Conservation (phyloP, 2,797 vertebrate genomes). For the Odontamblyopus lacepedii region DNA sequence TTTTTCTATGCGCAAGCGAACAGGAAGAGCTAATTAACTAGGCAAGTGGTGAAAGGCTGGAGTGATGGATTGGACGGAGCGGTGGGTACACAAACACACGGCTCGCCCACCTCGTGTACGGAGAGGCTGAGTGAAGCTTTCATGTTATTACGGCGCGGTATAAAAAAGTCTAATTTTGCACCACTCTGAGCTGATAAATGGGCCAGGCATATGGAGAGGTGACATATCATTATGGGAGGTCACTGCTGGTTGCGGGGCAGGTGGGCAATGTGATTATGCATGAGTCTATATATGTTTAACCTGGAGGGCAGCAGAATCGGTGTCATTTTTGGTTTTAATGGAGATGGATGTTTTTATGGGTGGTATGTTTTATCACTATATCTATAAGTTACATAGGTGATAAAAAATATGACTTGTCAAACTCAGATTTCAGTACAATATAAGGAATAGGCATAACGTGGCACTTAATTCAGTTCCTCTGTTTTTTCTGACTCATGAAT, state of each 20-base stretch:
- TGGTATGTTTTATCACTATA: background rate
- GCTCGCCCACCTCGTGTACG: constrained; percentile 25
- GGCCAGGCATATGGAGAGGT: constrained; percentile 32
- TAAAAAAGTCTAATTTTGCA: constrained; percentile 19
- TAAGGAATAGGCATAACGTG: no score
- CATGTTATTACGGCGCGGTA: constrained; percentile 32
- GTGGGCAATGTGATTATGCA: constrained; percentile 44
- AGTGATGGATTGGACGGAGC: constrained; percentile 72
- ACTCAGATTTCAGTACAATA: no score
- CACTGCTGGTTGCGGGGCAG: constrained; percentile 42
- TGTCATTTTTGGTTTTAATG: constrained; percentile 39
- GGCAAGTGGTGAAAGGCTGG: constrained; percentile 68
- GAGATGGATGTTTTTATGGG: constrained; percentile 49
- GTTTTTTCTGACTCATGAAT: no score
- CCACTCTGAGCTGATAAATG: constrained; percentile 32
- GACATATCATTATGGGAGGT: constrained; percentile 41
- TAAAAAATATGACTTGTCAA: background rate
- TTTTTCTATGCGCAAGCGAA: constrained; percentile 74
- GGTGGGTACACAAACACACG: constrained; percentile 17
- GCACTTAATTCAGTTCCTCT: no score
- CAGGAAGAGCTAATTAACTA: constrained; percentile 79
- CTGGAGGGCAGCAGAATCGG: constrained; percentile 39
- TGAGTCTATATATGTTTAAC: constrained; percentile 59
- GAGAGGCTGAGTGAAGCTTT: constrained; percentile 29
- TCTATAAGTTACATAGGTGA: background rate